These are phyloP conservation scores for Pyrocephalus nanus DNA, from an alignment of 2,797 vertebrate genomes.

Conservation along the genomic window DNA sequence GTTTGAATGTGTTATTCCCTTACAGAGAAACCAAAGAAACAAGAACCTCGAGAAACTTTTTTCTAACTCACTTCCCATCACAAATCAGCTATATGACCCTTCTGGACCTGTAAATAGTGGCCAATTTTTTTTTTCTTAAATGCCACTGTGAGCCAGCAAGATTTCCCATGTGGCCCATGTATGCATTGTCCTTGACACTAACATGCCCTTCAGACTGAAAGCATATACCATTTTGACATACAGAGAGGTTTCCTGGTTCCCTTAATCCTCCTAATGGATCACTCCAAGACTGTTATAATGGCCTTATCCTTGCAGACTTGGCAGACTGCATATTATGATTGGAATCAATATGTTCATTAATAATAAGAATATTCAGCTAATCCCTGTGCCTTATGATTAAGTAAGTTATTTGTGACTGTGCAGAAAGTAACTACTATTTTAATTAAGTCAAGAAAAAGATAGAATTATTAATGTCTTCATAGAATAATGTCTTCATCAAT, in stretches of 20 bases:
- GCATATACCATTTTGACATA: background rate
- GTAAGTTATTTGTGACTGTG: background rate
- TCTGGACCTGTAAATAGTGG: background rate
- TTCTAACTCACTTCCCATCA: background rate
- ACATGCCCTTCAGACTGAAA: background rate
- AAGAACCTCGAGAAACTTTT: background rate
- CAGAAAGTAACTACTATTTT: background rate
- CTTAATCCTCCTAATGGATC: background rate
- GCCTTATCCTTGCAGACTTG: background rate
- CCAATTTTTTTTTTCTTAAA: background rate
- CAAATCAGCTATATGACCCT: background rate
- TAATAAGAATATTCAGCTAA: background rate
- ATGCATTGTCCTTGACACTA: background rate
- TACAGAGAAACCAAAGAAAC: background rate
- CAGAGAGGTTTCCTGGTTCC: background rate
- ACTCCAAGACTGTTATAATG: background rate
- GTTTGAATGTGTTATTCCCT: background rate
- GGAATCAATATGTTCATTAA: background rate
- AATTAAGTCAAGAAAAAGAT: background rate
- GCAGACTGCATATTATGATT: background rate
- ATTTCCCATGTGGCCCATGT: background rate
- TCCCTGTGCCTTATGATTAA: background rate
- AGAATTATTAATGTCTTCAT: background rate
- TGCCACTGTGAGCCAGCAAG: background rate
- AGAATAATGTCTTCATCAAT: background rate